A percentile compares a stretch with the other conserved stretches of the same genome.
These are phyloP conservation scores for Orchestia grillus DNA, from an alignment of 1,140 invertebrate genomes.

Conservation along the genomic window DNA sequence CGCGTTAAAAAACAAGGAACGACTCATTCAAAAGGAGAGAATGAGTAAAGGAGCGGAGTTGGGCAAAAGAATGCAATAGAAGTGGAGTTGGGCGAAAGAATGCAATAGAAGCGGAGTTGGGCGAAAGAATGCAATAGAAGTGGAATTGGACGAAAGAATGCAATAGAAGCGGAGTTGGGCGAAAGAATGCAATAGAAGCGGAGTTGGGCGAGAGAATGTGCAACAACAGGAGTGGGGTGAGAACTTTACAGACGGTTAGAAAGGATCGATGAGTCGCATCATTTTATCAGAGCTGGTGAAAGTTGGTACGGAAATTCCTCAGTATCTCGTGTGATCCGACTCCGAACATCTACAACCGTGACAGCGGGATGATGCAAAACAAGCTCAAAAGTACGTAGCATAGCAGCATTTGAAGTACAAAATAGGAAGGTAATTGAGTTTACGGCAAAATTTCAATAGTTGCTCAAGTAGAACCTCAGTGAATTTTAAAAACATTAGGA, in stretches of 20 bases:
- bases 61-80: not conserved
- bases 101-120: not conserved
- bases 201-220: not conserved
- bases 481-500: not conserved
- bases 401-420: not conserved
- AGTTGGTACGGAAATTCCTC: not conserved
- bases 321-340: not conserved
- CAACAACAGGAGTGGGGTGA: not conserved
- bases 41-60: too few species aligned
- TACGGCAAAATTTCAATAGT: not conserved
- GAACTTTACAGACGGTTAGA: not conserved
- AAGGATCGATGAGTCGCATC: not conserved
- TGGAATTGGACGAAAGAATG: not conserved
- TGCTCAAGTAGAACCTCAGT: not conserved
- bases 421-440: not conserved
- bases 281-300: not conserved
- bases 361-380: not conserved
- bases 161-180: not conserved
- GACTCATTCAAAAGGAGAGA: too few species aligned
- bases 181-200: not conserved
- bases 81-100: not conserved
- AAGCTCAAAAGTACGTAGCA: not conserved
- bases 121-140: not conserved
- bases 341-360: not conserved
- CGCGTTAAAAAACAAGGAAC: too few species aligned